Evolutionary conservation across 2,888 invertebrate species (phyloP), one percentile per base, ranked within the genome.

Genomic region (Lordiphosa fenestrarum): DNA sequence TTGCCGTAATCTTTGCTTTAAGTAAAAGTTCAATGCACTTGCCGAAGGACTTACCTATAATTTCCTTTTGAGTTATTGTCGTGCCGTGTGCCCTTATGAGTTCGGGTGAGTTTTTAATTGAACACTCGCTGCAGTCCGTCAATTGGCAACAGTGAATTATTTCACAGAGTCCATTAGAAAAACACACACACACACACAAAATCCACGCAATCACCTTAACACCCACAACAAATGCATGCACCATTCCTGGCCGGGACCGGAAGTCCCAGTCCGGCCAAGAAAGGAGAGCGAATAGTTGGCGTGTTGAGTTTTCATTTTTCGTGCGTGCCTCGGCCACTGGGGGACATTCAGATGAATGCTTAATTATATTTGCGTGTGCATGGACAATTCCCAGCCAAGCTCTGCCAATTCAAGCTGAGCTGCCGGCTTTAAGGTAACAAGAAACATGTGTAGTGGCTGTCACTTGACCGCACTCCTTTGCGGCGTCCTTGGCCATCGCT

Each of bases 361-460:
- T 86, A 86, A 87, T 87, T 87, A 82, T 83, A 76, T 73, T 86
- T 83, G 86, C 87, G 86, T 87, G 87, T 62, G 76, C 68, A 69
- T 69, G 71, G 55, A 66, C 62, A 57, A 69, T 76, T 66, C 42
- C 49, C 36, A 44, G 53, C 30, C 7, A 30, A 30, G 4, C 10
- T 10, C 30, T 21, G 47, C 48, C 23, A 49, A 48, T 62, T 68
- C 71, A 55, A 46, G 65, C 53, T 35, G 61, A 53, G 52, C 42
- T 42, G 35, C 12, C 15, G 21, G 36, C 51, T 58, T 66, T 63
- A 65, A 59, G 58, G 52, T 53, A 57, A 39, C 55, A 53, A 53
- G 60, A 51, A 67, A 62, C 74, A 67, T 53, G 60, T 63, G 58
- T 63, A 61, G 50, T 42, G 40, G 51, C 40, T 25, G 46, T 41